phyloP scores from a whole-genome alignment of 2,113 vertebrate species.

The Hipposideros armiger region DNA sequence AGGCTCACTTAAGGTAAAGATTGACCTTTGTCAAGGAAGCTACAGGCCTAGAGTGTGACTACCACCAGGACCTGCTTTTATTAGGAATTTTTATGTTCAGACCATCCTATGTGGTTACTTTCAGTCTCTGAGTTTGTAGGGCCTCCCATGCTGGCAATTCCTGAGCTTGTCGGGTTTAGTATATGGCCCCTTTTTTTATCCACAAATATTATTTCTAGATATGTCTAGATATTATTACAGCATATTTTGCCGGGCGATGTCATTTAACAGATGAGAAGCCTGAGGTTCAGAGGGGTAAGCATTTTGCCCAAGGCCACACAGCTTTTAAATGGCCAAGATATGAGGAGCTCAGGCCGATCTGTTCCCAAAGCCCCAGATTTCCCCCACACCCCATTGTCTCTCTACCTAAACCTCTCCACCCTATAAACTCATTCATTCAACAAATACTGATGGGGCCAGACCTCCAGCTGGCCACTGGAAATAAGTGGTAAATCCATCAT shows the following conservation, averaged over 20 bases:
- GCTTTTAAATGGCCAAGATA: background rate
- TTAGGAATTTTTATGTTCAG: background rate
- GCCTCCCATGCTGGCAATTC: background rate
- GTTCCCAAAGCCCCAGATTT: background rate
- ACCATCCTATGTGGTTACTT: background rate
- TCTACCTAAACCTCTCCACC: background rate
- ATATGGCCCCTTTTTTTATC: background rate
- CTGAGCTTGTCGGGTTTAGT: background rate
- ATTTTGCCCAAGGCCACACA: constrained; percentile 4
- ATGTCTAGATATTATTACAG: background rate
- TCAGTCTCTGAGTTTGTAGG: background rate
- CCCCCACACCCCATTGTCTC: background rate
- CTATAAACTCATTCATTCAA: background rate
- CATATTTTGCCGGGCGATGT: background rate
- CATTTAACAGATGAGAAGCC: constrained; percentile 9
- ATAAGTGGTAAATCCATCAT: background rate
- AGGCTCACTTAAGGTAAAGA: background rate
- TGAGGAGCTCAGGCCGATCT: background rate
- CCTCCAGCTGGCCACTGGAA: background rate
- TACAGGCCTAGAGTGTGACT: background rate
- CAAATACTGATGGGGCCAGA: background rate
- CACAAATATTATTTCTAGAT: background rate
- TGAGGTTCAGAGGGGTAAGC: background rate
- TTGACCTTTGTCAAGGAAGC: background rate
- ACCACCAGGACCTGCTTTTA: background rate